Percentiles rank a stretch among this genome's conserved stretches.
Conservation (phyloP, 2,888 invertebrate species). For the Aporophyla nigra region DNA sequence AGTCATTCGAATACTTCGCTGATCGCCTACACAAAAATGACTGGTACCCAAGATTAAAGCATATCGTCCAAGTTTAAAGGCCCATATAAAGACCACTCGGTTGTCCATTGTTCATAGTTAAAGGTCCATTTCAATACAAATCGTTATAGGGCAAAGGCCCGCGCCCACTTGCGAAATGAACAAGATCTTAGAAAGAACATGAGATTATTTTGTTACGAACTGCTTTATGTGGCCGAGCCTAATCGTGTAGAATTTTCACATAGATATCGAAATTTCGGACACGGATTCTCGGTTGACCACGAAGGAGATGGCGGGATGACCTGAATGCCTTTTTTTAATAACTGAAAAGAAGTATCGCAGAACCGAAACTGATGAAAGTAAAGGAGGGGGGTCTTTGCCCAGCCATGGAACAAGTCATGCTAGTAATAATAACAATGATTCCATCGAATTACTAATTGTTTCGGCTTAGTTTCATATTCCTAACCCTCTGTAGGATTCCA, state of each 20-base stretch:
- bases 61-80: constrained; percentile 51
- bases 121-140: constrained; percentile 56
- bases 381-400: background rate
- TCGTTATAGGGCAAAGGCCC: constrained; percentile 60
- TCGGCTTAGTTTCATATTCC: background rate
- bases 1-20: constrained; percentile 6
- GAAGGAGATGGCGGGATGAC: too few relatives aligned
- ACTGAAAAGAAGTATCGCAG: background rate
- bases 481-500: background rate
- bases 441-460: background rate
- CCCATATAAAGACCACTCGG: constrained; percentile 44
- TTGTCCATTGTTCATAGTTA: constrained; percentile 57
- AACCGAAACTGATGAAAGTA: background rate
- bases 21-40: constrained; percentile 52
- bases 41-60: constrained; percentile 43
- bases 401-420: background rate
- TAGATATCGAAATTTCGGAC: background rate
- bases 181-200: constrained; percentile 8
- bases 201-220: constrained; percentile 3
- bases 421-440: background rate
- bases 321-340: background rate
- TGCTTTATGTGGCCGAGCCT: background rate
- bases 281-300: background rate
- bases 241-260: background rate
- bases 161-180: constrained; percentile 57